Base-by-base conservation (phyloP, 1,140 invertebrate genomes). In the Varroa destructor region DNA sequence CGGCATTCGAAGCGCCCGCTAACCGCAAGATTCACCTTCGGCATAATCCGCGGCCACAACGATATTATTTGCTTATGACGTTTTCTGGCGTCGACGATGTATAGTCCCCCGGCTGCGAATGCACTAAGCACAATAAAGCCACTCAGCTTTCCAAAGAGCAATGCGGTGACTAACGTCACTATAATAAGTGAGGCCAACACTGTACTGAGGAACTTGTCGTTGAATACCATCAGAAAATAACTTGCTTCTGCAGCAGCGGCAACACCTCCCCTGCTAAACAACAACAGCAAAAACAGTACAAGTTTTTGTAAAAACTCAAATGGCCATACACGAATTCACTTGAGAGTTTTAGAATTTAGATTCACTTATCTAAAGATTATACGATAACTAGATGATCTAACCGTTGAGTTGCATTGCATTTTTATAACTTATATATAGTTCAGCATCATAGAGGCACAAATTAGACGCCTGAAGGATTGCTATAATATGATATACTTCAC, bases 191-290 rank as follows among this genome's bases (percentile, higher is more conserved):
- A 67, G 12, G 61, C 61, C 40, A 67, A 67, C 14, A 37, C 61
- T 46, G 61, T 46, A 37, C 61, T 67, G 14, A 67, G 61, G 61
- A 67, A 67, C 40, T 46, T 40, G 61, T 67, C 61, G 61, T 67
- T 67, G n/a, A 46, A 40, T 2, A 67, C 61, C 61, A 67, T 14
- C 2, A 67, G 61, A 46, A 67, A 37, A 8, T 67, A 67, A 46
- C 40, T 46, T 12, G 40, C 61, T 46, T 67, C 61, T 8, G 61
- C 12, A 58, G 57, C 57, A 67, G 40, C 12, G 61, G n/a, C 8
- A 46, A 40, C 61, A 37, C 12, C 40, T 40, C 40, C 40, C 12
- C 40, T 58, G 25, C 12, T 36, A 58, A 58, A 12, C 6, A 58
- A 58, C 3, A 3, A 42, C 25, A 58, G 6, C 25, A 58, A 12